A percentile compares a stretch with the other conserved stretches of the same genome.
Conservation (phyloP, 2,113 vertebrate genomes). For the Tiliqua scincoides region DNA sequence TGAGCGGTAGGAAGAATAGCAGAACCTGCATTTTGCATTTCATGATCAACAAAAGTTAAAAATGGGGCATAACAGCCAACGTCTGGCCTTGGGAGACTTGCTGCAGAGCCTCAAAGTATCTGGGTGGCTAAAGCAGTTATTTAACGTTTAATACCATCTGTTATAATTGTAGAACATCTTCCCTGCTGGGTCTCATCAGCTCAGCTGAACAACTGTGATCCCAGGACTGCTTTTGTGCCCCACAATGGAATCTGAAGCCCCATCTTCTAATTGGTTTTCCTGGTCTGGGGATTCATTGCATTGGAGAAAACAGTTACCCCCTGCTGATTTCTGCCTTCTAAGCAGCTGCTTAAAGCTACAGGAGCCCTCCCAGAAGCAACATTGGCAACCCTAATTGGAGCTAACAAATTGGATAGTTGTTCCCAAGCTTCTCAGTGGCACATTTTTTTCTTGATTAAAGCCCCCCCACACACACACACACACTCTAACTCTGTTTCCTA, state of each 20-base stretch:
- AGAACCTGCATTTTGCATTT: neutral
- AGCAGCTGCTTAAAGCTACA: neutral
- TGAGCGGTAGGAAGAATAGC: too few species aligned
- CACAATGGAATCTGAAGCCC: neutral
- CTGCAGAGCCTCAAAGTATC: neutral
- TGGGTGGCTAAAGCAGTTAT: neutral
- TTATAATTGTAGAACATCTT: neutral
- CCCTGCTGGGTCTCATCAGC: neutral
- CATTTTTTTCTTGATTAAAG: too few species aligned
- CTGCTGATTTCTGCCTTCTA: neutral
- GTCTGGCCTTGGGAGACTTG: neutral
- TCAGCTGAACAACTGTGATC: neutral
- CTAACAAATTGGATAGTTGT: neutral
- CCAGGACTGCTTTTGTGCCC: accelerated
- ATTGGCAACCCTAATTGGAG: neutral
- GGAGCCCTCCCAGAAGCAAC: neutral
- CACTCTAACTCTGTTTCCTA: too few species aligned
- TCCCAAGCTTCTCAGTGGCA: neutral
- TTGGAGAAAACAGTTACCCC: neutral
- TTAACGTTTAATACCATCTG: conserved; percentile 3
- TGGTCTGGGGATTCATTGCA: neutral
- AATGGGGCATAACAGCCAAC: neutral
- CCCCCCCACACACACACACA: too few species aligned
- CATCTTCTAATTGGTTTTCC: neutral
- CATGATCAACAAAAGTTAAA: neutral